Base-by-base conservation (phyloP, 2,888 invertebrate genomes). In the Euphydryas editha region DNA sequence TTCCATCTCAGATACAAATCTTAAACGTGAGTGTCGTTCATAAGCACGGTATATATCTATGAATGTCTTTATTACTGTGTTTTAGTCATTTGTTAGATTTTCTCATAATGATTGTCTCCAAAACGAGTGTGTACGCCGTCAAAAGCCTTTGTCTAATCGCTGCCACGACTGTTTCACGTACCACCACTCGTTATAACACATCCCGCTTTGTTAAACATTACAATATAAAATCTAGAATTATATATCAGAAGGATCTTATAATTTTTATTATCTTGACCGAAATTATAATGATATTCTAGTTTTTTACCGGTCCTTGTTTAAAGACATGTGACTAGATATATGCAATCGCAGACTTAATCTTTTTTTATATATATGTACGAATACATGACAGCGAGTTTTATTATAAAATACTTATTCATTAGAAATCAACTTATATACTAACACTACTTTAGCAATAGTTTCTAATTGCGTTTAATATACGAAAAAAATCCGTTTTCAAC, bases 61-160 rank as follows among this genome's bases (percentile, higher is more conserved):
- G 91, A 92, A 87, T 87, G 89, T 91, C 92, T 92, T 92, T 92
- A 92, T 92, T 92, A 90, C 91, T 85, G 83, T 87, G 83, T 80
- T 88, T 88, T 90, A 87, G 92, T 92, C 90, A 90, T 92, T 92
- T 90, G 81, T 85, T 84, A 92, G 92, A 92, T 92, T 92, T 92
- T 92, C 92, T 92, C 92, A 92, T 92, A 92, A 92, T 92, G 92
- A 92, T 92, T 92, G 89, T 87, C 88, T 78, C 89, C 83, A 88
- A 92, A 92, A 91, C 90, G 91, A 92, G 90, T 86, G 87, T 85
- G 81, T 81, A 58, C 58, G 86, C 88, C 91, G 90, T 88, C 92
- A 90, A 91, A 60, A 86, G 86, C 84, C 80, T 90, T 92, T 90
- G 91, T 92, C 88, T 92, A 91, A 92, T 91, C 91, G 90, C 84